These are phyloP conservation scores for Crotalus tigris DNA, from an alignment of 2,113 vertebrate species.

Conservation along the genomic window DNA sequence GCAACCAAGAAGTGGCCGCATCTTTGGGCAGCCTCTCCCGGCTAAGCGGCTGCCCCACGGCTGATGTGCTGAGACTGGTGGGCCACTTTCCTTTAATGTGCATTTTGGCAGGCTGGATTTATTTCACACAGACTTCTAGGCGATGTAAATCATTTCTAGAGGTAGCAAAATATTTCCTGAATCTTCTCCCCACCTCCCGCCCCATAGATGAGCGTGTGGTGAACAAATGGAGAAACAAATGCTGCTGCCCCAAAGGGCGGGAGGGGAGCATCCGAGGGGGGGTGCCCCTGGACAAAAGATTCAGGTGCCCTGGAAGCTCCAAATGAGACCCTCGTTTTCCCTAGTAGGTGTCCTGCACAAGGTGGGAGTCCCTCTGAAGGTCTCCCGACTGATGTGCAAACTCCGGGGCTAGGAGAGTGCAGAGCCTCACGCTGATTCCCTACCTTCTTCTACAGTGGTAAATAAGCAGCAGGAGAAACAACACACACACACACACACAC, in stretches of 20 bases:
- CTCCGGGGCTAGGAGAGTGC: not conserved
- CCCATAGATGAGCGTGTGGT: not conserved
- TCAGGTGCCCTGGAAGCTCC: not conserved
- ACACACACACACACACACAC: too few species aligned
- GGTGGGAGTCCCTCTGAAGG: too few species aligned
- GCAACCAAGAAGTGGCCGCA: not conserved
- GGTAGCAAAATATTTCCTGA: constrained; percentile 8
- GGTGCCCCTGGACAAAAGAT: not conserved
- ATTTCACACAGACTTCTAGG: not conserved
- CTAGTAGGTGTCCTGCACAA: not conserved
- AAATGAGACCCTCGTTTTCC: not conserved
- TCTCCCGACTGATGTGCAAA: not conserved
- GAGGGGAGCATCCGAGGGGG: not conserved
- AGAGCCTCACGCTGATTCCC: not conserved
- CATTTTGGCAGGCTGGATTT: constrained; percentile 25
- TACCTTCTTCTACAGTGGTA: not conserved
- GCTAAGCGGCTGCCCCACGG: not conserved
- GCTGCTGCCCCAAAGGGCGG: not conserved
- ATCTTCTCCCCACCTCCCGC: not conserved
- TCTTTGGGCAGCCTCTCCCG: not conserved
- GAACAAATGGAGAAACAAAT: not conserved
- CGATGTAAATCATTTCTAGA: constrained; percentile 23
- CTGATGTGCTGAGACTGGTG: constrained; percentile 12
- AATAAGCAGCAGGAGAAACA: not conserved
- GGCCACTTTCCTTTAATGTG: not conserved